Base-by-base conservation (phyloP, 2,888 invertebrate genomes). In the Thecophora atra region DNA sequence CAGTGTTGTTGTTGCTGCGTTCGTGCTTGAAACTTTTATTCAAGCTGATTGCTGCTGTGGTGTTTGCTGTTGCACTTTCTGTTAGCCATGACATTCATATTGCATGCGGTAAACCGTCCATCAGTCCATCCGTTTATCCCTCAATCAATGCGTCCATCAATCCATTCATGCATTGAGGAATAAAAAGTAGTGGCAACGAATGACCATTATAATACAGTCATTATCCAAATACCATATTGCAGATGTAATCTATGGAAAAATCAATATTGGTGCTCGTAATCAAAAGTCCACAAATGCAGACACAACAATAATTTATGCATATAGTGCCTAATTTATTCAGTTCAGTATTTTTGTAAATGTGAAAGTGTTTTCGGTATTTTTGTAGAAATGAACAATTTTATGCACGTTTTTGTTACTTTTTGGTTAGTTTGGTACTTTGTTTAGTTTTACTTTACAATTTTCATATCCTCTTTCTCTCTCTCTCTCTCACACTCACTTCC, bases 211-310 rank as follows among this genome's bases (percentile, higher is more conserved):
- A n/a, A n/a, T 60, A n/a, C 60, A 60, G 60, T 30, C 26, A 37
- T 37, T 24, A 64, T 47, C 24, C 11, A 66, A 19, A 24, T 24
- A n/a, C n/a, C n/a, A n/a, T n/a, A 56, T 24, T 44, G 54, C 30
- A 54, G 56, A n/a, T 24, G 51, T 47, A 52, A 66, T 66, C 52
- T 66, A 66, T 51, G 51, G 26, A 13, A 21, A 28, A 47, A 65
- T 47, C 65, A 52, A 62, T 62, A 30, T 64, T 15, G n/a, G 17
- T 62, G 37, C 3, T 37, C 7, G 11, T 6, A 37, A 37, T 30
- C 5, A 30, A 30, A 30, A 30, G 30, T 6, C 4, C 5, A 30
- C 30, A 30, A 30, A 30, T 30, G 8, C 30, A 30, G 5, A 30
- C 37, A 37, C 37, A 37, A 37, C 37, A 37, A 6, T 37, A 37